phyloP scores from a whole-genome alignment of 2,113 vertebrate species.

The Diglossa brunneiventris region DNA sequence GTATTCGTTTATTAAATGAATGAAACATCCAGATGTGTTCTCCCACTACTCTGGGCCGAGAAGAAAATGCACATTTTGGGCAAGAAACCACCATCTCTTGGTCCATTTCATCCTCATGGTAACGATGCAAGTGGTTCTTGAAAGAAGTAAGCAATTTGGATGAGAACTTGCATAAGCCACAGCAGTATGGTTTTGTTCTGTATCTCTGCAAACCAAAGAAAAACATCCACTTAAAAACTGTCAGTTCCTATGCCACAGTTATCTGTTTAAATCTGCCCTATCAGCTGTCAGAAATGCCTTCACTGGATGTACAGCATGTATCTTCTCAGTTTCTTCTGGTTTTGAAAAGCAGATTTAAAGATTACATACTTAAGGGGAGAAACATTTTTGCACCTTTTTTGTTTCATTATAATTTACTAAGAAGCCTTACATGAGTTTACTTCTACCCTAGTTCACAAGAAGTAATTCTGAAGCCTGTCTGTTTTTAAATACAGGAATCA shows the following conservation, averaged over 20 bases:
- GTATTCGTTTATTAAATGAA: constrained; percentile 60
- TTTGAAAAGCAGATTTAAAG: neutral
- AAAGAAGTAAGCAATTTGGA: constrained; percentile 80
- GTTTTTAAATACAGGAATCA: neutral
- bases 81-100: constrained; percentile 82
- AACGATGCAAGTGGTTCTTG: constrained; percentile 81
- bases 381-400: neutral
- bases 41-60: constrained; percentile 76
- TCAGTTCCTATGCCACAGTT: neutral
- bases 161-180: constrained; percentile 84
- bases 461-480: neutral
- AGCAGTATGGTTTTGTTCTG: constrained; percentile 83
- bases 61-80: constrained; percentile 80
- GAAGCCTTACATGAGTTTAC: neutral
- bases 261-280: neutral
- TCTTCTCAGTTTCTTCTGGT: neutral
- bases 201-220: constrained; percentile 79
- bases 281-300: neutral
- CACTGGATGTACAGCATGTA: neutral
- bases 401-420: neutral
- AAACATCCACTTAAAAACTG: constrained; percentile 19
- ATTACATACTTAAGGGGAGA: neutral
- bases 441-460: neutral
- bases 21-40: constrained; percentile 85
- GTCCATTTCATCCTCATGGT: constrained; percentile 82